A percentile compares a stretch with the other conserved stretches of the same genome.
phyloP scores from a whole-genome alignment of 2,888 invertebrate species.

The Folsomia manolachei region DNA sequence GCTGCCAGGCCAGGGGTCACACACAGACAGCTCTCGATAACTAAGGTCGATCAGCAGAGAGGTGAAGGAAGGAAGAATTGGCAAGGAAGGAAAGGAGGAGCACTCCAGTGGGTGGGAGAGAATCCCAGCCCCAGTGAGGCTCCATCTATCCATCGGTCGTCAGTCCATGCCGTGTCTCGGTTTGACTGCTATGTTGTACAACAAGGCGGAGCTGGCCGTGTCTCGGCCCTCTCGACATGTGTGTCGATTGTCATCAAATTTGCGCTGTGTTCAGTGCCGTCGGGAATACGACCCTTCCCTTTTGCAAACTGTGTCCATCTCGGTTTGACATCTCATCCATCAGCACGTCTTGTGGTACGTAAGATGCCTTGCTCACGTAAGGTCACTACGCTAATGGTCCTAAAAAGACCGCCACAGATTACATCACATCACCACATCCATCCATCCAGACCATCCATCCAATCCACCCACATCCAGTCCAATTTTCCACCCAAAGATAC shows the following conservation, averaged over 20 bases:
- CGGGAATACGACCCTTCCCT: background rate
- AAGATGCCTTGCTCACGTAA: background rate
- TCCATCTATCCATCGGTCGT: conserved; percentile 4
- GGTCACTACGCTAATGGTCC: background rate
- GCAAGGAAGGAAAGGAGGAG: background rate
- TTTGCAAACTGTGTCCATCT: conserved; percentile 13
- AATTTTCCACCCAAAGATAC: no score
- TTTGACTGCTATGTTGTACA: conserved; percentile 41
- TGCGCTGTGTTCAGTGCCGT: conserved; percentile 20
- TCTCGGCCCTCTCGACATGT: conserved; percentile 24
- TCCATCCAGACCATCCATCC: no score
- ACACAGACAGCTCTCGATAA: background rate
- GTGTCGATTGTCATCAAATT: background rate
- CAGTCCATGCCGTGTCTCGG: conserved; percentile 44
- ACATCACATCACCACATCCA: background rate
- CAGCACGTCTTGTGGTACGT: conserved; percentile 15
- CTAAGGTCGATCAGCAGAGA: background rate
- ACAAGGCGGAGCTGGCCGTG: conserved; percentile 44
- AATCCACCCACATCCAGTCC: conserved; percentile 9
- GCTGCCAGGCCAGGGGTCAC: no score
- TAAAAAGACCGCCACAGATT: background rate
- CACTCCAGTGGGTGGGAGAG: background rate
- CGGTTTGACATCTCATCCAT: conserved; percentile 18
- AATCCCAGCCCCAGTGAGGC: background rate
- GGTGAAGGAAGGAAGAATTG: background rate